phyloP scores from a whole-genome alignment of 2,113 vertebrate genomes.

The Thryonomys swinderianus region DNA sequence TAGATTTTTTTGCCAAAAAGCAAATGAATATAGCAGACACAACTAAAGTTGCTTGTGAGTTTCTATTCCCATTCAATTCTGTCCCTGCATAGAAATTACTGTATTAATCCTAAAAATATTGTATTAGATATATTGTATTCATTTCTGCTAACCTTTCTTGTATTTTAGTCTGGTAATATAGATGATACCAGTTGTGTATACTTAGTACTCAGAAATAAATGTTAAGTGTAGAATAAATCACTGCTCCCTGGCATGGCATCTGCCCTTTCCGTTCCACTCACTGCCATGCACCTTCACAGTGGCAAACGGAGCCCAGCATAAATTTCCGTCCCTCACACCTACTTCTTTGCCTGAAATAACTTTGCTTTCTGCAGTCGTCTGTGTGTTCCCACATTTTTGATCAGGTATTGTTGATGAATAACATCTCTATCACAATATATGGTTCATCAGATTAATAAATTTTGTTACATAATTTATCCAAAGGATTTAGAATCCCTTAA shows the following conservation, averaged over 20 bases:
- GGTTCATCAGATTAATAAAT: background rate
- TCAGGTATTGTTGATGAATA: background rate
- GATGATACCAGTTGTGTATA: background rate
- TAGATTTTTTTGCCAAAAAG: background rate
- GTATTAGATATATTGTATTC: background rate
- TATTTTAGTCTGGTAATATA: background rate
- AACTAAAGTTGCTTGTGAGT: accelerated
- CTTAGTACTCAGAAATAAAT: constrained; percentile 18
- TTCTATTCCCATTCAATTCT: background rate
- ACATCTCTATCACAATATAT: background rate
- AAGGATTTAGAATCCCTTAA: constrained; percentile 7
- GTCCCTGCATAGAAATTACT: background rate
- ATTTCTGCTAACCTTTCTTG: background rate
- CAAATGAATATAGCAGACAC: background rate
- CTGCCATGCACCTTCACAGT: background rate
- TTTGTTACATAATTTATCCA: background rate
- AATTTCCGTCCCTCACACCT: background rate
- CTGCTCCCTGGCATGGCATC: background rate
- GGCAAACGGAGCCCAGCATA: background rate
- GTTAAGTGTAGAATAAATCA: background rate
- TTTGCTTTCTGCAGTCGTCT: background rate
- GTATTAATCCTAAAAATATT: background rate
- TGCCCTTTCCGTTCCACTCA: background rate
- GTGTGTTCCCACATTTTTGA: constrained; percentile 15
- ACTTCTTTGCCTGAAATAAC: background rate